These are phyloP conservation scores for Nyctereutes procyonoides DNA, from an alignment of 2,113 vertebrate genomes.

Conservation along the genomic window DNA sequence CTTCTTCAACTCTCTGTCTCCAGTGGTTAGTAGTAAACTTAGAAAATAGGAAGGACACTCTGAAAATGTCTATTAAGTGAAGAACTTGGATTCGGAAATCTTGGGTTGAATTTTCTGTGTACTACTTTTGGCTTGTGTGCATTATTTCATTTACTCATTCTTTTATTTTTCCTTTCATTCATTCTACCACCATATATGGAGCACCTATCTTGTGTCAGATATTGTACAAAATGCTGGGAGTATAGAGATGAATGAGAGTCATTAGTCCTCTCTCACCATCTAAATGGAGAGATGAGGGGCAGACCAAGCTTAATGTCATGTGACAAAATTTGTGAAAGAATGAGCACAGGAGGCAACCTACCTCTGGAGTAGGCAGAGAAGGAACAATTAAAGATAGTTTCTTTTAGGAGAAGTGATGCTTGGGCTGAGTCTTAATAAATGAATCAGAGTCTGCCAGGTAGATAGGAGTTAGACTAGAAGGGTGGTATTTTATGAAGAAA, in stretches of 20 bases:
- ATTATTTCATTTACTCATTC: background rate
- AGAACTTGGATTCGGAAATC: background rate
- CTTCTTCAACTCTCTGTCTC: background rate
- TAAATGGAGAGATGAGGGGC: fast-evolving
- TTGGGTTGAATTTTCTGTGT: background rate
- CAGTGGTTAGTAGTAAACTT: background rate
- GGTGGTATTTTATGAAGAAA: background rate
- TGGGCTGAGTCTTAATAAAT: background rate
- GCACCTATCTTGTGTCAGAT: background rate
- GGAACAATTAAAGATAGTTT: background rate
- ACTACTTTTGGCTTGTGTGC: background rate
- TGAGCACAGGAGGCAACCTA: background rate
- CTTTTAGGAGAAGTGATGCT: background rate
- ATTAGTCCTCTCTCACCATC: background rate
- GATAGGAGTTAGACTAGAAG: background rate
- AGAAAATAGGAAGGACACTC: background rate
- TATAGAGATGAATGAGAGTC: background rate
- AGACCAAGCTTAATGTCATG: background rate
- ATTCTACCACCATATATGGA: background rate
- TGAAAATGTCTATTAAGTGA: background rate
- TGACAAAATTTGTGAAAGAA: background rate
- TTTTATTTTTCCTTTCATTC: background rate
- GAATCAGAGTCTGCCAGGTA: background rate
- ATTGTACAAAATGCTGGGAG: background rate
- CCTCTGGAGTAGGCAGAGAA: background rate